A percentile compares a stretch with the other conserved stretches of the same genome.
Evolutionary conservation across 2,113 vertebrate species (phyloP).

Genomic region (Saccopteryx leptura): DNA sequence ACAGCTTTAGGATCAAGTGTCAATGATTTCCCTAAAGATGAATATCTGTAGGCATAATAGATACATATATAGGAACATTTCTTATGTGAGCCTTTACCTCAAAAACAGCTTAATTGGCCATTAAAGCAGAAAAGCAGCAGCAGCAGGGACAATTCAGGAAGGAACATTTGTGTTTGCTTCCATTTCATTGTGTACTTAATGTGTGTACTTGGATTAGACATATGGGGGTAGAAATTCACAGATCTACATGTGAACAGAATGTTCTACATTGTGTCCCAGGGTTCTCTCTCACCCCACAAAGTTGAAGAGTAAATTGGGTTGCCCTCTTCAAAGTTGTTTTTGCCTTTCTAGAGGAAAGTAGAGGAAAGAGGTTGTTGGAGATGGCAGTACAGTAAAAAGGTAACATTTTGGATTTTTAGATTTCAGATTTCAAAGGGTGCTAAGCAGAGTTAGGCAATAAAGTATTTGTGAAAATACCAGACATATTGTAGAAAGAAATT

Average conservation of each 20-base stretch:
- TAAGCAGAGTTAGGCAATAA: constrained; percentile 5
- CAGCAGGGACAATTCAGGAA: not conserved
- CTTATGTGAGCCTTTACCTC: constrained; percentile 29
- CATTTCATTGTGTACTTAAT: not conserved
- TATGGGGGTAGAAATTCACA: not conserved
- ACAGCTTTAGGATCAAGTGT: not conserved
- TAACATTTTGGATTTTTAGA: not conserved
- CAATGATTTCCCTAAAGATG: constrained; percentile 20
- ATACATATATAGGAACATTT: constrained; percentile 3
- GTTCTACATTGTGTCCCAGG: not conserved
- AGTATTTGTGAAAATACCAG: constrained; percentile 38
- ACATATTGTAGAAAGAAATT: constrained; percentile 18
- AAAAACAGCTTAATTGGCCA: not conserved
- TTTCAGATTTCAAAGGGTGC: not conserved
- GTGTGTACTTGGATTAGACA: constrained; percentile 5
- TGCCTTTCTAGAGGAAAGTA: not conserved
- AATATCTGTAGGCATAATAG: not conserved
- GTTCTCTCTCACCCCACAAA: not conserved
- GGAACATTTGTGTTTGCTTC: constrained; percentile 16
- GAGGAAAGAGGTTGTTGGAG: not conserved
- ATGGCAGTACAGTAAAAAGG: not conserved
- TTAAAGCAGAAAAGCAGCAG: not conserved
- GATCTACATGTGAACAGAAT: not conserved
- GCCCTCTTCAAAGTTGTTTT: not conserved
- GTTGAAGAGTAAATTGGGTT: not conserved